A percentile compares a stretch with the other conserved stretches of the same genome.
Evolutionary conservation across 2,888 invertebrate genomes (phyloP).

Genomic region (Caenorhabditis parvicauda): DNA sequence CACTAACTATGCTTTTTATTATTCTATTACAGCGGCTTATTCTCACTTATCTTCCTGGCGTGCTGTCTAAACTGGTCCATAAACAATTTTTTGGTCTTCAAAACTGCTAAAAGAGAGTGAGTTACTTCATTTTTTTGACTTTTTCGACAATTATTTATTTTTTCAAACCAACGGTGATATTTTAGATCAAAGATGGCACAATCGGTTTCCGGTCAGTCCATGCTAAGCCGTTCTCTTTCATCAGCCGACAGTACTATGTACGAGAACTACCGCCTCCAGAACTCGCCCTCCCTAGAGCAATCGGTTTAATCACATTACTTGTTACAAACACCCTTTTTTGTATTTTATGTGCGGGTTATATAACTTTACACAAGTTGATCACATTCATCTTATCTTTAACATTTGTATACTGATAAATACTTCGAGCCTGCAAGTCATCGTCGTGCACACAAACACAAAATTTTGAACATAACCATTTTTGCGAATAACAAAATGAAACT

Average conservation of each 20-base stretch:
- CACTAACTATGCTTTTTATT: too few relatives aligned
- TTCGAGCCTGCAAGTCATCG: background rate
- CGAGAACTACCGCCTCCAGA: constrained; percentile 28
- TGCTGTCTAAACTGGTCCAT: too few relatives aligned
- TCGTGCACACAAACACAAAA: too few relatives aligned
- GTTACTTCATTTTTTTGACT: too few relatives aligned
- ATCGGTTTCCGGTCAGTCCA: constrained; percentile 36
- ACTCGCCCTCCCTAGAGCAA: background rate
- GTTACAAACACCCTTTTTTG: background rate
- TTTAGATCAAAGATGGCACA: constrained; percentile 28
- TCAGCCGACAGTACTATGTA: constrained; percentile 31
- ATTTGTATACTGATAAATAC: background rate
- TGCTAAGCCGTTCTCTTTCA: constrained; percentile 21
- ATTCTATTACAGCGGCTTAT: too few relatives aligned
- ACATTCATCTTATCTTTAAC: background rate
- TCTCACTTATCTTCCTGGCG: too few relatives aligned
- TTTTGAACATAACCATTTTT: too few relatives aligned
- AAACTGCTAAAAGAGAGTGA: too few relatives aligned
- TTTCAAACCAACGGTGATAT: constrained; percentile 21
- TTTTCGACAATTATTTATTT: too few relatives aligned
- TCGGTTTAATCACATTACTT: background rate
- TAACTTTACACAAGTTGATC: background rate
- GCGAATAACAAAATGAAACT: too few relatives aligned
- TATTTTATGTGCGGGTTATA: background rate
- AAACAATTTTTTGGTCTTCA: too few relatives aligned